Base-by-base conservation (phyloP, 1,140 invertebrate species). In the Panulirus ornatus region DNA sequence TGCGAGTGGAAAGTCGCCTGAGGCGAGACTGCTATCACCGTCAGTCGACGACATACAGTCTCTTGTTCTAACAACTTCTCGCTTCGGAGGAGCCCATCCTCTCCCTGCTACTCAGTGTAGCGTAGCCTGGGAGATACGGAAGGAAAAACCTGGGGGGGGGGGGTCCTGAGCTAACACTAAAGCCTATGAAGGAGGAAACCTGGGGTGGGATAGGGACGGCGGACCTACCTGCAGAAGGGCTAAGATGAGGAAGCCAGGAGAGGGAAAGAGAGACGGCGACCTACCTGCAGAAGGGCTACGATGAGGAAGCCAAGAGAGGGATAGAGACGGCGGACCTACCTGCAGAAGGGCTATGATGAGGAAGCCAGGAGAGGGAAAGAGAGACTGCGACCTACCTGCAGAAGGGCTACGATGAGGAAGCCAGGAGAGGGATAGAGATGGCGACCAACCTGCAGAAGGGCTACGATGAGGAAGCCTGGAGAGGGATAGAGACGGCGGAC, bases 331-430 rank as follows among this genome's bases (percentile, higher is more conserved):
- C 11, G 22, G 11, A 11, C 11, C 51, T 22, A 58, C 51, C 51
- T 22, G 51, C 51, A 22, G 51, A 58, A 58, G 51, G 22, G 51
- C 22, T 58, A 58, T 58, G 51, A 58, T 58, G 22, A 58, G 51
- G 51, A 58, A 58, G 51, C 11, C 11, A 22, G 22, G 11, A 58
- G 51, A 11, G 51, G 51, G 11, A 70, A 22, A 5, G 3, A 5
- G 19, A 70, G 22, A 22, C 5, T 2, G 40, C 6, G 3, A 73
- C 11, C 70, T 3, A 73, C 70, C 2, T 30, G 14, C 6, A 73
- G 14, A 16, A 73, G 27, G 3, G 70, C 70, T 3, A 73, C 40
- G 70, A 73, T 73, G 27, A 73, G 70, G 70, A 73, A 73, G 70
- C 9, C 34, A 36, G 40, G 9, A 70, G 34, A 70, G 22, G 3